Evolutionary conservation across 2,113 vertebrate species (phyloP).

Genomic region (Alosa alosa): DNA sequence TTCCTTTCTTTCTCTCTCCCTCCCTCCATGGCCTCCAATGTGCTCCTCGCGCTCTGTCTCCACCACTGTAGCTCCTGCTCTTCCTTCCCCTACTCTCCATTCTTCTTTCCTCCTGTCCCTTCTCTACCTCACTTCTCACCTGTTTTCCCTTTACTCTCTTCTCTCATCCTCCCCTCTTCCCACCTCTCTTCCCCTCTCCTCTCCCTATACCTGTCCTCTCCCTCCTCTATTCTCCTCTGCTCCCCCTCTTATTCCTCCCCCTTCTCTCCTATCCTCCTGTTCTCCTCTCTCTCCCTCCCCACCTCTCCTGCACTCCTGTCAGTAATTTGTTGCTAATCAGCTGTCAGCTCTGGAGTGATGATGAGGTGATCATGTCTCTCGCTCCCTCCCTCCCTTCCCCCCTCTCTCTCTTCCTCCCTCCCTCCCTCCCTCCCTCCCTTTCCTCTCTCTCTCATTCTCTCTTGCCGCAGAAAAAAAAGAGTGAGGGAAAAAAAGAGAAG

Average conservation of each 20-base stretch:
- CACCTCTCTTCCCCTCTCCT: too few species aligned
- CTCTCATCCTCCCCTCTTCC: not conserved
- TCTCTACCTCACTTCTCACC: not conserved
- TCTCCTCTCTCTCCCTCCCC: conserved; percentile 29
- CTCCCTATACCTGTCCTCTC: not conserved
- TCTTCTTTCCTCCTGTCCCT: not conserved
- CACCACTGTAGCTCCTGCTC: not conserved
- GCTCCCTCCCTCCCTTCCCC: not conserved
- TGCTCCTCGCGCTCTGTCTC: not conserved
- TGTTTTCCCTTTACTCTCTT: not conserved
- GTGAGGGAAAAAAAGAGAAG: conserved; percentile 61
- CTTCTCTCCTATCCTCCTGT: too few species aligned
- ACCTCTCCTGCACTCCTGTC: conserved; percentile 65
- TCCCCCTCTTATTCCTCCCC: not conserved
- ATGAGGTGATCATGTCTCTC: conserved; percentile 89
- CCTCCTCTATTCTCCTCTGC: not conserved
- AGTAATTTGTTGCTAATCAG: conserved; percentile 99
- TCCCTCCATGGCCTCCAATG: not conserved
- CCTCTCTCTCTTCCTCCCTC: not conserved
- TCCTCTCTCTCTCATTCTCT: not conserved
- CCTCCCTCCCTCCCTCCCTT: not conserved
- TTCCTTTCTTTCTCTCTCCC: not conserved
- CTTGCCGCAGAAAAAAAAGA: not conserved
- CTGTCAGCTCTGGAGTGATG: conserved; percentile 86
- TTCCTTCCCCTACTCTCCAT: not conserved